Base-by-base conservation (phyloP, 2,888 invertebrate genomes). In the Geophilus truncorum region DNA sequence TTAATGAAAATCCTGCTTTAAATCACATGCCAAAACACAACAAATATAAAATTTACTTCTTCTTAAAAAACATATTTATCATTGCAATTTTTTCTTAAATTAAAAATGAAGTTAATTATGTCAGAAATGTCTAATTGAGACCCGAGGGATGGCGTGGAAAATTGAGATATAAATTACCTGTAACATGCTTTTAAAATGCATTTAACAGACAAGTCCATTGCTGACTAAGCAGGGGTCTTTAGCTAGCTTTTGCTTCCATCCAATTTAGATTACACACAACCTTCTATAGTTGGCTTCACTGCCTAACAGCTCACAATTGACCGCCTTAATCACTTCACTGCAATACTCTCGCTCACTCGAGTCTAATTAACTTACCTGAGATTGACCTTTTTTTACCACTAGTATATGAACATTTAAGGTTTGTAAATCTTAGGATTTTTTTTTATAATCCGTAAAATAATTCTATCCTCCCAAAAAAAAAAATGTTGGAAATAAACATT, bases 251-350 rank as follows among this genome's bases (percentile, higher is more conserved):
- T n/a, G 57, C 57, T 4, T 40, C 40, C 40, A 40, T 62, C 57
- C 21, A 62, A 62, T 62, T 62, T 62, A 23, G 23, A 62, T n/a
- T n/a, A 18, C 21, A 23, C 57, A 18, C 10, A 21, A 23, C 57
- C 21, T 6, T n/a, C n/a, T 23, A 62, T 5, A 62, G 23, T 23
- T 18, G 57, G 57, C 57, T 62, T 62, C 57, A 18, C 57, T 21
- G 57, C 57, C 23, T 18, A 62, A 62, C 57, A 0, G 23, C 57
- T 62, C 57, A 62, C 57, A 62, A 62, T 62, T 62, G 57, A 62
- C 57, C 57, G 57, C 57, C 57, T 62, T 62, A 62, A 62, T 62
- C 57, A 62, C 57, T 62, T 62, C 57, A 18, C 57, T 62, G 57
- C 57, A 23, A 62, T 23, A 62, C 57, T 21, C n/a, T 23, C n/a